These are phyloP conservation scores for Sitobion miscanthi DNA, from an alignment of 1,140 invertebrate genomes.

Conservation along the genomic window DNA sequence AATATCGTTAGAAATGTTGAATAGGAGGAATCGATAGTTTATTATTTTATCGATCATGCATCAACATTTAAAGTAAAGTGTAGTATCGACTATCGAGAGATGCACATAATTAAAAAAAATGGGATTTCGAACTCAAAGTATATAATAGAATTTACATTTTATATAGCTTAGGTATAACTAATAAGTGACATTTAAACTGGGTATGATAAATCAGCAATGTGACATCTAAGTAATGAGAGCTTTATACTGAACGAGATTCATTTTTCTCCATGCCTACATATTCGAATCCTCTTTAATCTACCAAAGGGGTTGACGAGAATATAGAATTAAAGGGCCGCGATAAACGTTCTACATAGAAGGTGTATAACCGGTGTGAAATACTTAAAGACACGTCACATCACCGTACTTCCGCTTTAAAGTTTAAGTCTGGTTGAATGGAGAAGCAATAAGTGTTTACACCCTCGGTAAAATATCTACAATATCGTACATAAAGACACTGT, in stretches of 20 bases:
- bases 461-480: not conserved
- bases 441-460: not conserved
- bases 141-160: too few relatives aligned
- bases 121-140: too few relatives aligned
- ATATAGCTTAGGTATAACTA: too few relatives aligned
- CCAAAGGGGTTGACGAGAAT: not conserved
- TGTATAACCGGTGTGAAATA: slow-evolving; percentile 25
- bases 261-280: not conserved
- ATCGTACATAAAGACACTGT: not conserved
- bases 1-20: too few relatives aligned
- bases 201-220: not conserved
- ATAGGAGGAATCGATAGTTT: too few relatives aligned
- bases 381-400: slow-evolving; percentile 15
- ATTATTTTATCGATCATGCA: too few relatives aligned
- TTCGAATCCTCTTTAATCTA: slow-evolving; percentile 3
- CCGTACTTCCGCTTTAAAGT: slow-evolving; percentile 3
- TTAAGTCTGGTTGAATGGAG: not conserved
- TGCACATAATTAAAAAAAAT: too few relatives aligned
- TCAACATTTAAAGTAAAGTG: too few relatives aligned
- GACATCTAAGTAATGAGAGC: not conserved
- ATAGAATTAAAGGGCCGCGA: not conserved
- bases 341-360: not conserved
- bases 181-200: not conserved
- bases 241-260: not conserved
- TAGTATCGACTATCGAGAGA: too few relatives aligned